Percentiles rank a stretch among this genome's conserved stretches.
Evolutionary conservation across 2,888 invertebrate species (phyloP).

Genomic region (Mactromeris polynyma): DNA sequence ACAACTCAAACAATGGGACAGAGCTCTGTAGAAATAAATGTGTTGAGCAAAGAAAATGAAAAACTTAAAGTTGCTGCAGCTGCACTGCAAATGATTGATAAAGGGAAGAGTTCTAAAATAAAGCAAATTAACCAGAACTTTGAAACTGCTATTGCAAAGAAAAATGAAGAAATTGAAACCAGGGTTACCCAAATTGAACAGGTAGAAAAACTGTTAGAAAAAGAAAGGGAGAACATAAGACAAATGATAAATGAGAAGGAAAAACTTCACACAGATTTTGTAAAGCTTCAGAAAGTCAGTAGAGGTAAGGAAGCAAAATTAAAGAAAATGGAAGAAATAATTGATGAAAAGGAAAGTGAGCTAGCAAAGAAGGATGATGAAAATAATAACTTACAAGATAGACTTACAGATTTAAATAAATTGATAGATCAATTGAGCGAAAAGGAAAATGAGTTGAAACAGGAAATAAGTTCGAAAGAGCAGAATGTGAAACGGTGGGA

Average conservation of each 20-base stretch:
- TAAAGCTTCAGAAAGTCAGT: constrained; percentile 75
- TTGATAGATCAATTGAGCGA: constrained; percentile 43
- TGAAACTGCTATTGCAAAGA: constrained; percentile 68
- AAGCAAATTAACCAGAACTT: constrained; percentile 62
- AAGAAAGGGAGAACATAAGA: constrained; percentile 41
- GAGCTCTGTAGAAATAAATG: constrained; percentile 29
- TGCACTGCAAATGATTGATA: constrained; percentile 59
- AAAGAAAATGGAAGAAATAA: constrained; percentile 73
- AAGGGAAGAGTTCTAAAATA: constrained; percentile 65
- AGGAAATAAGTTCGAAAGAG: constrained; percentile 36
- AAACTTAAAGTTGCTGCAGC: constrained; percentile 54
- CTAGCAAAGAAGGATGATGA: constrained; percentile 64
- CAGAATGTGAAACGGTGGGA: constrained; percentile 47
- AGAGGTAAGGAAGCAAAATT: constrained; percentile 75
- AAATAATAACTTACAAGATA: constrained; percentile 56
- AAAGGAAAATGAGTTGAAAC: constrained; percentile 54
- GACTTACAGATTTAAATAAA: constrained; percentile 52
- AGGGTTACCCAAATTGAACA: constrained; percentile 39
- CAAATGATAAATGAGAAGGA: constrained; percentile 57
- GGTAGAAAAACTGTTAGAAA: constrained; percentile 43
- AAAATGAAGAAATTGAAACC: constrained; percentile 76
- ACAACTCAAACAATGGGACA: constrained; percentile 29
- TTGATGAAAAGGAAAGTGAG: constrained; percentile 65
- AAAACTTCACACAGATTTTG: constrained; percentile 58
- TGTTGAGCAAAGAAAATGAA: constrained; percentile 58